A percentile compares a stretch with the other conserved stretches of the same genome.
Evolutionary conservation across 1,140 invertebrate genomes (phyloP).

Genomic region (Apis mellifera): Amel_HAv3.1 CM009936.2:7044001-7044500

Average conservation of each 20-base stretch:
- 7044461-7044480: neutral
- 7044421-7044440: neutral
- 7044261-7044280: constrained; percentile 98
- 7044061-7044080: neutral
- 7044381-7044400: too few species aligned
- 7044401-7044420: too few species aligned
- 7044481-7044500: neutral
- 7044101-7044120: constrained; percentile 7
- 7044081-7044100: constrained; percentile 7
- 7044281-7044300: constrained; percentile 81
- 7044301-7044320: too few species aligned
- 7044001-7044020: constrained; percentile 6
- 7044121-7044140: constrained; percentile 92
- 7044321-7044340: too few species aligned
- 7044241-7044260: constrained; percentile 98
- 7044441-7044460: neutral
- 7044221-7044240: constrained; percentile 98
- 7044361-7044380: too few species aligned
- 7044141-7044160: constrained; percentile 92
- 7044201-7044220: constrained; percentile 97
- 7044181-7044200: constrained; percentile 96
- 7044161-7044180: constrained; percentile 95
- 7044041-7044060: constrained; percentile 12
- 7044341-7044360: too few species aligned
- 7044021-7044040: neutral